These are phyloP conservation scores for Pelusios castaneus DNA, from an alignment of 2,113 vertebrate species.

Conservation along the genomic window DNA sequence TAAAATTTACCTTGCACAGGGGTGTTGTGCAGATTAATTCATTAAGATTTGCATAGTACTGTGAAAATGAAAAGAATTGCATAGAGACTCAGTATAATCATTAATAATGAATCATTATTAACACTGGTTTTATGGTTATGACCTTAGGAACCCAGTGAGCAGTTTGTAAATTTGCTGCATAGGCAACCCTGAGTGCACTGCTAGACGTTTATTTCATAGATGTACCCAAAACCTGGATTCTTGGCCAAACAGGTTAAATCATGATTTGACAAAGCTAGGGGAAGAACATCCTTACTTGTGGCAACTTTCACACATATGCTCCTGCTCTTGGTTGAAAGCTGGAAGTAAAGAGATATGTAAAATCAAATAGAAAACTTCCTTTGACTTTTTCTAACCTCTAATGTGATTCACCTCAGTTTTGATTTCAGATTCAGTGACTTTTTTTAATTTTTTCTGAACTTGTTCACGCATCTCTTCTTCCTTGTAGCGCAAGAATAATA, in stretches of 20 bases:
- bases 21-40: constrained; percentile 9
- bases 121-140: rapidly evolving
- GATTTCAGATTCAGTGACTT: neutral
- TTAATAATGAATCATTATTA: neutral
- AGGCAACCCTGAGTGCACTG: rapidly evolving
- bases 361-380: neutral
- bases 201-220: rapidly evolving
- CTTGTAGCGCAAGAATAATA: neutral
- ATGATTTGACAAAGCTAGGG: rapidly evolving
- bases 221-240: neutral
- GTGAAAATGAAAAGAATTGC: constrained; percentile 6
- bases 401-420: neutral
- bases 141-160: neutral
- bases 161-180: neutral
- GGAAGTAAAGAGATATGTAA: neutral
- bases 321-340: neutral
- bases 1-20: constrained; percentile 48
- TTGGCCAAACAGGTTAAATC: rapidly evolving
- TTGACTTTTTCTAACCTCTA: neutral
- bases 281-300: rapidly evolving
- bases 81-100: neutral
- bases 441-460: neutral
- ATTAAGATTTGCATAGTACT: neutral
- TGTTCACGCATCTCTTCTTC: neutral
- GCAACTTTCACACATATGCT: rapidly evolving